Evolutionary conservation across 2,113 vertebrate species (phyloP).

Genomic region (Thinocorus orbignyianus): DNA sequence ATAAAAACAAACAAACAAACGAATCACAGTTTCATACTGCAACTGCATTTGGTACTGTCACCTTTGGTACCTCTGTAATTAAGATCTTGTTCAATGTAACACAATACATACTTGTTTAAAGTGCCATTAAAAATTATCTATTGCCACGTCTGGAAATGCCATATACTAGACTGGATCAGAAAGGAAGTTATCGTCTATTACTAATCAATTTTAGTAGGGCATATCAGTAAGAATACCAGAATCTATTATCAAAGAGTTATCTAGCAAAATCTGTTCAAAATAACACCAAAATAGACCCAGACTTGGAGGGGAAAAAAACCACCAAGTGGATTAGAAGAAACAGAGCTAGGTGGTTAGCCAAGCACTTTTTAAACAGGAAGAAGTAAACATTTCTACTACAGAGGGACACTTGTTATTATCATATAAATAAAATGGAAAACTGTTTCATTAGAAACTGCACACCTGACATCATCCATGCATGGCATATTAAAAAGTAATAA

Average conservation of each 20-base stretch:
- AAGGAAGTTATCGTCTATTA: not conserved
- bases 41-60: not conserved
- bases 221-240: not conserved
- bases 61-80: not conserved
- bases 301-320: rapidly evolving
- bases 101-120: not conserved
- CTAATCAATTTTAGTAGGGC: not conserved
- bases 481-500: not conserved
- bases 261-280: not conserved
- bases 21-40: not conserved
- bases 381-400: not conserved
- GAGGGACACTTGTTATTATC: not conserved
- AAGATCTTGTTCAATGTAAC: not conserved
- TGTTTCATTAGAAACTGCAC: not conserved
- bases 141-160: not conserved
- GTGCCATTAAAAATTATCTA: not conserved
- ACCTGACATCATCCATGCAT: not conserved
- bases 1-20: not conserved
- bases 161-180: not conserved
- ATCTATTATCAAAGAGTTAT: not conserved
- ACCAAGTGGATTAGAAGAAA: not conserved
- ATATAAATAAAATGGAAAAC: not conserved
- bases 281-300: not conserved
- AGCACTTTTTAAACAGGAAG: not conserved
- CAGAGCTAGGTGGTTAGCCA: not conserved